These are phyloP conservation scores for Dryobota labecula DNA, from an alignment of 2,888 invertebrate genomes.

Conservation along the genomic window DNA sequence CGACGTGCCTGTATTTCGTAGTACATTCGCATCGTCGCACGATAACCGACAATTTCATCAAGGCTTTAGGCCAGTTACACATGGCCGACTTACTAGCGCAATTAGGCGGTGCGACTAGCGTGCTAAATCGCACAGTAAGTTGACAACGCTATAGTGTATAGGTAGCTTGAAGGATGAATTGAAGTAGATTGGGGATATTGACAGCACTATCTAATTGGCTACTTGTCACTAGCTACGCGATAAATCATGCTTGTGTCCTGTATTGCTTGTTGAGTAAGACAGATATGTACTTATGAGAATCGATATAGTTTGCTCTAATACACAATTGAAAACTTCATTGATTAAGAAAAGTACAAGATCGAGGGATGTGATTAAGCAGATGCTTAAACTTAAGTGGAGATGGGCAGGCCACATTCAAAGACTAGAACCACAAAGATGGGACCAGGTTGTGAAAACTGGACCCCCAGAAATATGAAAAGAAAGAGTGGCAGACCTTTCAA, in stretches of 20 bases:
- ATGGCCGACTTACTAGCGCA: slow-evolving; percentile 39
- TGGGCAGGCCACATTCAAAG: too few relatives aligned
- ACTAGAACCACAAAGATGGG: too few relatives aligned
- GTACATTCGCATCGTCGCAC: neutral
- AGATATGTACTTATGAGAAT: neutral
- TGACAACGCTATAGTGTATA: slow-evolving; percentile 13
- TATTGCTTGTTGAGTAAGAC: neutral
- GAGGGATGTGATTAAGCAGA: too few relatives aligned
- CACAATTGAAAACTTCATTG: too few relatives aligned
- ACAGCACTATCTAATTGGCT: slow-evolving; percentile 3
- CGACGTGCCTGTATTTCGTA: neutral
- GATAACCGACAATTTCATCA: slow-evolving; percentile 32
- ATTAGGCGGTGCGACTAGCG: slow-evolving; percentile 41
- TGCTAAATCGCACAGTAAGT: slow-evolving; percentile 31
- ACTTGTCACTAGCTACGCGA: neutral
- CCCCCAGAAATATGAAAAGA: too few relatives aligned
- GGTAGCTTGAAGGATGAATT: neutral
- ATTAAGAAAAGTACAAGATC: too few relatives aligned
- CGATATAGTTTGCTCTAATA: neutral
- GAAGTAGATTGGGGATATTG: slow-evolving; percentile 5
- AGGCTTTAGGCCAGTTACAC: slow-evolving; percentile 38
- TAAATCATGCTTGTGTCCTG: neutral
- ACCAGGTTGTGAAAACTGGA: too few relatives aligned
- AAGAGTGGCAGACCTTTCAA: too few relatives aligned
- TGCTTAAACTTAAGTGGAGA: too few relatives aligned